phyloP scores from a whole-genome alignment of 2,888 invertebrate species.

The Andrena chrysosceles region DNA sequence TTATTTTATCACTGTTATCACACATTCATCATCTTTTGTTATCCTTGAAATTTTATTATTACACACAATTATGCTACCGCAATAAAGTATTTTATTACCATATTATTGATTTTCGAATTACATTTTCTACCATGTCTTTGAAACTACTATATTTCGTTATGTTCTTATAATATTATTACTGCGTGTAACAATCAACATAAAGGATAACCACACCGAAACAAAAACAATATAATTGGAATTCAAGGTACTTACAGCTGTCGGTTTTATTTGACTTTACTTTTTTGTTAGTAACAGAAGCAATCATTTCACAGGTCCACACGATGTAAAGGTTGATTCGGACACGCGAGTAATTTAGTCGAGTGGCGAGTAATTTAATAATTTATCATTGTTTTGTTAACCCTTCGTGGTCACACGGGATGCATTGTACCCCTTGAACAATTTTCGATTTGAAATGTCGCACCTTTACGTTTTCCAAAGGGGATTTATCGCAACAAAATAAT shows the following conservation, averaged over 20 bases:
- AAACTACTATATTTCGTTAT: background rate
- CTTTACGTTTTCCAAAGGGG: too few relatives aligned
- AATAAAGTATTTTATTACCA: constrained; percentile 65
- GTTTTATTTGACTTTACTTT: background rate
- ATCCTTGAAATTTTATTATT: constrained; percentile 37
- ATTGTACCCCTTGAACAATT: too few relatives aligned
- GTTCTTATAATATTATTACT: background rate
- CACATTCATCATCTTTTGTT: constrained; percentile 31
- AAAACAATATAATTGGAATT: background rate
- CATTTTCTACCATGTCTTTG: constrained; percentile 9
- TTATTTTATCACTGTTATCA: constrained; percentile 56
- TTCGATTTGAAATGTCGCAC: too few relatives aligned
- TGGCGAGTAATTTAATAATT: too few relatives aligned
- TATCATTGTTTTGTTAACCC: too few relatives aligned
- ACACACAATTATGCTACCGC: constrained; percentile 21
- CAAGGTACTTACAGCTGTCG: background rate
- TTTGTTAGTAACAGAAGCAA: background rate
- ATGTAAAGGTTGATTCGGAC: too few relatives aligned
- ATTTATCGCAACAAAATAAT: too few relatives aligned
- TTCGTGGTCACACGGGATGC: too few relatives aligned
- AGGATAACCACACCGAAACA: background rate
- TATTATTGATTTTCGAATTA: constrained; percentile 20
- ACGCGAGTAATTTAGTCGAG: too few relatives aligned
- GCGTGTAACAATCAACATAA: background rate
- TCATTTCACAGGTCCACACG: too few relatives aligned